Evolutionary conservation across 92 coral and sea anemone species (phyloP).

Genomic region (Parazoanthus darwini): DNA sequence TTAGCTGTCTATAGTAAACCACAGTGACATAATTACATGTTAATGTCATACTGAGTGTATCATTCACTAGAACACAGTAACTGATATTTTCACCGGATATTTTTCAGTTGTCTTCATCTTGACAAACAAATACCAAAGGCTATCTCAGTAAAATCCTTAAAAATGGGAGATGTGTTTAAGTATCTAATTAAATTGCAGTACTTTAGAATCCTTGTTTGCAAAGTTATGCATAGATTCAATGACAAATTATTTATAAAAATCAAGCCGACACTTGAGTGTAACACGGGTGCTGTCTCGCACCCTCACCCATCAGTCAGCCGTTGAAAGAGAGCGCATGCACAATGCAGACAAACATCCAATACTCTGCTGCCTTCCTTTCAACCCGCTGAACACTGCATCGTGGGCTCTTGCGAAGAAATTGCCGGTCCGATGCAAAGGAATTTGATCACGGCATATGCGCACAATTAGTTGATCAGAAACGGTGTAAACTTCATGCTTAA

Average conservation of each 20-base stretch:
- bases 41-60: not conserved
- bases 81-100: not conserved
- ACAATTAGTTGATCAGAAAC: too few species aligned
- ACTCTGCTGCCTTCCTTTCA: not conserved
- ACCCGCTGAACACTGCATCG: too few species aligned
- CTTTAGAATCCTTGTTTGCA: not conserved
- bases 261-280: not conserved
- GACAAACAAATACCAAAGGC: not conserved
- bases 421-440: too few species aligned
- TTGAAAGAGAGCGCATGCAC: not conserved
- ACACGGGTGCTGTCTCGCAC: too few species aligned
- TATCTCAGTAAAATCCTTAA: not conserved
- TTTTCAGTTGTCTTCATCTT: not conserved
- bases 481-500: too few species aligned
- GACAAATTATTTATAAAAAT: not conserved
- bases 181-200: not conserved
- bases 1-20: not conserved
- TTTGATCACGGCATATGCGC: too few species aligned
- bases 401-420: too few species aligned
- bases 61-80: not conserved
- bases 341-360: not conserved
- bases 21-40: not conserved
- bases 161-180: not conserved
- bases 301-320: too few species aligned
- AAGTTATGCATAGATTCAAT: not conserved